Evolutionary conservation across 2,797 vertebrate genomes (phyloP), one percentile per base, ranked within the genome.

Genomic region (Aeoliscus strigatus): DNA sequence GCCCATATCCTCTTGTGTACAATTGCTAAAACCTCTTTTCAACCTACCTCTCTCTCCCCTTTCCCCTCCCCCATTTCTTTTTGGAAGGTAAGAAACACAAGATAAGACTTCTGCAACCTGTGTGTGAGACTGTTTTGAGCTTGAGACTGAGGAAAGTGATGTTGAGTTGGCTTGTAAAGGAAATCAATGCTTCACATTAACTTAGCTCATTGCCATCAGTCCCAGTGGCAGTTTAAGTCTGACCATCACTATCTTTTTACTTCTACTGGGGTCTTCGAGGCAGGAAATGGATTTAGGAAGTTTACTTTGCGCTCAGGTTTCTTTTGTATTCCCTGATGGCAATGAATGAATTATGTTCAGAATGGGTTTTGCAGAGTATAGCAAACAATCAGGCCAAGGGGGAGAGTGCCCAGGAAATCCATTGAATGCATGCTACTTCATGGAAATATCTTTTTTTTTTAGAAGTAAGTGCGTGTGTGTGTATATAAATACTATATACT

Each of bases 161-260:
- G 33, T 36, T 23, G 75, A 59, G 33, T 36, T 23, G 75, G 60
- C 68, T 72, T 57, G 81, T 81, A 85, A 85, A 77, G 63, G 65
- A 80, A 87, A 88, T 87, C 82, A 60, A 85, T 88, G 73, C 73
- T 73, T 73, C 84, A 80, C 82, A 86, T 86, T 87, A 88, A 84
- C 69, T 54, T 43, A 60, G 55, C 79, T 83, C 72, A 78, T 73
- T 43, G 25, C 64, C 29, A 59, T 80, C 74, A 56, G 51, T 51
- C 55, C 61, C 73, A 66, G 61, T 32, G 49, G 70, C 71, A 44
- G 74, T 70, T 56, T 70, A 53, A 79, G 77, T 65, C 74, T 71
- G 59, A 74, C 75, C 72, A 64, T 81, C 66, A 75, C 52, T 78
- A 57, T 70, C 52, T 45, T 61, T 70, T 59, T 67, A 74, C 60